Conservation (phyloP, 2,113 vertebrate species). For the Elephantulus edwardii region DNA sequence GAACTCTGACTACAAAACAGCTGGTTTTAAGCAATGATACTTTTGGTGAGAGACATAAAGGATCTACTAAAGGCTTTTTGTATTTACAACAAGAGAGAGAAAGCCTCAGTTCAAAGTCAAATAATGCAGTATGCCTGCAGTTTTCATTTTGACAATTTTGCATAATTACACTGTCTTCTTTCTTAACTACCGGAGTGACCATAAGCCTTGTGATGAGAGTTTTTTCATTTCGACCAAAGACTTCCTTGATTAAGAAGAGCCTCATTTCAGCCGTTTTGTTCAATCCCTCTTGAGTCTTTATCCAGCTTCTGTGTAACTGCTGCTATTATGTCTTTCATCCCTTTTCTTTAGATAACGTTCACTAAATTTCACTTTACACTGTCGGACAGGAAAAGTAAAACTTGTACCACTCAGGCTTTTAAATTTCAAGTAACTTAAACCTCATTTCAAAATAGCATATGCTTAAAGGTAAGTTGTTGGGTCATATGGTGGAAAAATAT, state of each 20-base stretch:
- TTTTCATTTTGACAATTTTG: conserved; percentile 63
- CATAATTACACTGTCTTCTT: conserved; percentile 61
- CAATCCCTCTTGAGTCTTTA: background rate
- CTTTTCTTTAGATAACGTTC: conserved; percentile 29
- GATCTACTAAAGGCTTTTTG: conserved; percentile 52
- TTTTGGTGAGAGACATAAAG: conserved; percentile 65
- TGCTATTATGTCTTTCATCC: conserved; percentile 20
- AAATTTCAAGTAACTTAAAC: conserved; percentile 16
- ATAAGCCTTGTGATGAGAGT: background rate
- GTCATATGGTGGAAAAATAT: conserved; percentile 6
- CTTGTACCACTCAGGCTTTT: background rate
- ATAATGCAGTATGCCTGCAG: conserved; percentile 43
- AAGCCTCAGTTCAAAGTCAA: conserved; percentile 31
- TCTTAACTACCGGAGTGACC: conserved; percentile 43
- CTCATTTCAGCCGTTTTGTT: conserved; percentile 3
- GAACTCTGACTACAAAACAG: conserved; percentile 57
- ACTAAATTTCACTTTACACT: background rate
- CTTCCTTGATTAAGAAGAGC: conserved; percentile 11
- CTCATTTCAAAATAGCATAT: conserved; percentile 16
- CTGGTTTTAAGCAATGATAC: conserved; percentile 58
- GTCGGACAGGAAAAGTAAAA: background rate
- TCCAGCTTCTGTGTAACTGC: conserved; percentile 10
- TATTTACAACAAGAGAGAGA: conserved; percentile 65
- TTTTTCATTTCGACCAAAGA: conserved; percentile 52
- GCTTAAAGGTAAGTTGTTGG: background rate